These are phyloP conservation scores for Zaprionus capensis DNA, from an alignment of 1,140 invertebrate species.

Conservation along the genomic window DNA sequence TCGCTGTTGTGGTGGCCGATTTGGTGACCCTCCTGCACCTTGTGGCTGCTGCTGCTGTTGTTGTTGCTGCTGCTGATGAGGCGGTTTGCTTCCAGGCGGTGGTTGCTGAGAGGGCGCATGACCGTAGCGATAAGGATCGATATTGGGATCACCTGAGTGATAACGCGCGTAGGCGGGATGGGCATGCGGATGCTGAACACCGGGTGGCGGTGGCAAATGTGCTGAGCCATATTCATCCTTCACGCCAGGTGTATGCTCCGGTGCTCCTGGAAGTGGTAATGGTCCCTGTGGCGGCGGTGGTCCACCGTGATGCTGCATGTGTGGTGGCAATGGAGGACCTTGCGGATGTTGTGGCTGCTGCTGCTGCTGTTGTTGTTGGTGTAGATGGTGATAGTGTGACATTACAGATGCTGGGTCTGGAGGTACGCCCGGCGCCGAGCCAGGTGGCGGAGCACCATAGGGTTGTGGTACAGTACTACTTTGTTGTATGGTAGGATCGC, in stretches of 20 bases:
- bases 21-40: conserved; percentile 72
- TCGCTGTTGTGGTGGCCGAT: conserved; percentile 78
- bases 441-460: conserved; percentile 70
- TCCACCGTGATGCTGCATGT: conserved; percentile 68
- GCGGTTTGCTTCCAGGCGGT: conserved; percentile 61
- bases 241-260: conserved; percentile 66
- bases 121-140: conserved; percentile 82
- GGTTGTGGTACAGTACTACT: conserved; percentile 63
- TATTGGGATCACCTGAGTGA: conserved; percentile 75
- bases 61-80: conserved; percentile 61
- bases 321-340: conserved; percentile 59
- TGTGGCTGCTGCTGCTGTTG: conserved; percentile 63
- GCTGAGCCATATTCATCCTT: conserved; percentile 75
- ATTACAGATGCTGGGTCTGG: conserved; percentile 72
- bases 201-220: conserved; percentile 74
- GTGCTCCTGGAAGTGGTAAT: conserved; percentile 53
- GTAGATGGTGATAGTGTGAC: conserved; percentile 72
- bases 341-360: conserved; percentile 60
- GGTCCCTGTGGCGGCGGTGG: conserved; percentile 62
- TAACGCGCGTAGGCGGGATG: conserved; percentile 80
- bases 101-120: conserved; percentile 68
- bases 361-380: conserved; percentile 62
- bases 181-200: conserved; percentile 61
- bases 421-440: conserved; percentile 56
- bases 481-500: conserved; percentile 62